Percentiles rank a stretch among this genome's conserved stretches.
Evolutionary conservation across 2,888 invertebrate genomes (phyloP).

Genomic region (Drosophila pegasa): DNA sequence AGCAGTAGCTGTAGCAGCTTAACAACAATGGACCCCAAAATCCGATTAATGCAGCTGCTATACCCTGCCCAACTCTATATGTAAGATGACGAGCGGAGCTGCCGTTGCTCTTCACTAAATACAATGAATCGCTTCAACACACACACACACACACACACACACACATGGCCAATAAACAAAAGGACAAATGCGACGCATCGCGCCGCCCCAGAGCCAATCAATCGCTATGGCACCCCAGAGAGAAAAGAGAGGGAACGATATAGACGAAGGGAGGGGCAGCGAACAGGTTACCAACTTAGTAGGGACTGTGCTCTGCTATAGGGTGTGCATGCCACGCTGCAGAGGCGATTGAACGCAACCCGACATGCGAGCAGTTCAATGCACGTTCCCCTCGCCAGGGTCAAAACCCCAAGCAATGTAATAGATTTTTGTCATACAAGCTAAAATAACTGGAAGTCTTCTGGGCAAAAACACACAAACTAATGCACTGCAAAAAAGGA

Average conservation of each 20-base stretch:
- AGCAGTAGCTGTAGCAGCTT: too few relatives aligned
- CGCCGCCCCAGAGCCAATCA: conserved; percentile 82
- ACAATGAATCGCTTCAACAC: conserved; percentile 72
- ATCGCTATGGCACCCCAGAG: conserved; percentile 82
- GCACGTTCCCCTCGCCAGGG: conserved; percentile 66
- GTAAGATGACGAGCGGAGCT: conserved; percentile 29
- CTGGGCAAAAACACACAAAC: not conserved
- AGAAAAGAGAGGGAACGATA: conserved; percentile 11
- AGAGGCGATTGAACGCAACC: conserved; percentile 73
- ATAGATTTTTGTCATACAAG: conserved; percentile 62
- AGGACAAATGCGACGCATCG: conserved; percentile 74
- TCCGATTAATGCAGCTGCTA: conserved; percentile 71
- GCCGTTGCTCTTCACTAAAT: conserved; percentile 67
- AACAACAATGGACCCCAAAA: conserved; percentile 68
- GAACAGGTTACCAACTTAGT: conserved; percentile 4
- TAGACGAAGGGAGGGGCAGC: not conserved
- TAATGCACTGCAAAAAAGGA: conserved; percentile 2
- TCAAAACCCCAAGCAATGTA: conserved; percentile 64
- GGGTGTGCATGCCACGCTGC: conserved; percentile 14
- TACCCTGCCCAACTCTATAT: conserved; percentile 1
- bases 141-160: conserved; percentile 28
- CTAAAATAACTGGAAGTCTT: conserved; percentile 9
- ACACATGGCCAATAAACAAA: conserved; percentile 72
- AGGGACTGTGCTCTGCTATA: conserved; percentile 1
- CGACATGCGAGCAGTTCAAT: conserved; percentile 81